Evolutionary conservation across 2,888 invertebrate genomes (phyloP), one percentile per base, ranked within the genome.

Genomic region (Chirona hameri): DNA sequence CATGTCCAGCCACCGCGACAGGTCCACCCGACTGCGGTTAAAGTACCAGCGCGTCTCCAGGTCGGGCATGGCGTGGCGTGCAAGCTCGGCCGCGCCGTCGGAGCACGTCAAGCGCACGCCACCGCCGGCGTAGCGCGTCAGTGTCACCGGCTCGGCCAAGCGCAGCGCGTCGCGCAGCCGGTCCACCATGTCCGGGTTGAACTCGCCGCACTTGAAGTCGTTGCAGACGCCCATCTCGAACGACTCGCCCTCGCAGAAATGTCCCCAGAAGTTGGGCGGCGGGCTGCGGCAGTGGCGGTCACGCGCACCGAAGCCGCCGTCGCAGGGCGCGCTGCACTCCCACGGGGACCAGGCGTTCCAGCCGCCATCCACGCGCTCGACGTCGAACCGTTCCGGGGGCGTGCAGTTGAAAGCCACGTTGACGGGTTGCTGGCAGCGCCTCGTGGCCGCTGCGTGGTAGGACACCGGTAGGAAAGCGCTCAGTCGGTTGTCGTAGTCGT

Each of bases 321-420:
- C 80, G 52, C 80, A 80, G 18, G 52, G 48, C 14, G 80, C 52
- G 80, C 55, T 80, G 80, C 80, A 80, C 27, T 52, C 80, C 80
- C 80, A 80, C n/a, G 80, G 80, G 0, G 80, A 52, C 80, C 80
- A 80, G 15, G n/a, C 80, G 18, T 55, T 29, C 80, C 80, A 80
- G 27, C 55, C 80, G 14, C 80, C 80, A 29, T 80, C 80, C 52
- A 80, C 80, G 27, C 80, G 80, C 80, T 80, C 55, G n/a, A 80
- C 55, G 18, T n/a, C 52, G 18, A 80, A 80, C 24, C 18, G 3
- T 3, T 80, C 80, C 0, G 80, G 80, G 0, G 80, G 80, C 29
- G 80, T 80, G 52, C 80, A 80, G 80, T 80, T 80, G 27, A 80
- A 80, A 5, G 29, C 80, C 4, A 80, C 80, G 80, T 80, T 80